A percentile compares a stretch with the other conserved stretches of the same genome.
phyloP scores from a whole-genome alignment of 2,888 invertebrate genomes.

The Megamerina dolium region DNA sequence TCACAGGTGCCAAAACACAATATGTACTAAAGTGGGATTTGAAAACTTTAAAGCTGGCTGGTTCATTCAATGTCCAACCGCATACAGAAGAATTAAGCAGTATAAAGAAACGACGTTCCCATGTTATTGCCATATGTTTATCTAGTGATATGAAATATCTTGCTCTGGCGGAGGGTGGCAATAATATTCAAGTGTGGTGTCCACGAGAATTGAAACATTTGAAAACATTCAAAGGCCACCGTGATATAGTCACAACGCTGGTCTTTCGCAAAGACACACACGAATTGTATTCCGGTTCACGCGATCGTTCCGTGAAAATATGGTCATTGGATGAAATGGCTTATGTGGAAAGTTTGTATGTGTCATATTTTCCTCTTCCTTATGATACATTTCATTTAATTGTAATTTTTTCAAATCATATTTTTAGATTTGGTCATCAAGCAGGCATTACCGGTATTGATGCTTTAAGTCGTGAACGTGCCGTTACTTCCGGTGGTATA shows the following conservation, averaged over 20 bases:
- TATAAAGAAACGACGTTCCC: constrained; percentile 38
- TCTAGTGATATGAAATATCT: constrained; percentile 77
- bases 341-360: too few relatives aligned
- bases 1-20: constrained; percentile 84
- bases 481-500: too few relatives aligned
- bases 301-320: too few relatives aligned
- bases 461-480: too few relatives aligned
- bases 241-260: constrained; percentile 66
- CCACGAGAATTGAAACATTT: constrained; percentile 68
- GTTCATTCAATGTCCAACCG: constrained; percentile 47
- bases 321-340: too few relatives aligned
- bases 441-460: too few relatives aligned
- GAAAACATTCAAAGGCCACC: constrained; percentile 76
- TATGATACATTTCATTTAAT: too few relatives aligned
- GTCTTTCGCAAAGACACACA: constrained; percentile 79
- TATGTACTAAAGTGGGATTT: constrained; percentile 80
- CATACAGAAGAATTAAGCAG: constrained; percentile 46
- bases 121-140: constrained; percentile 63
- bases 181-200: constrained; percentile 78
- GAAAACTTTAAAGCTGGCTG: constrained; percentile 58
- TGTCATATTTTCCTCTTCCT: too few relatives aligned
- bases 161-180: constrained; percentile 64
- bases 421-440: too few relatives aligned
- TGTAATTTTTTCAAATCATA: too few relatives aligned
- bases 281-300: too few relatives aligned